Base-by-base conservation (phyloP, 1,140 invertebrate genomes). In the Melanaphis sacchari region DNA sequence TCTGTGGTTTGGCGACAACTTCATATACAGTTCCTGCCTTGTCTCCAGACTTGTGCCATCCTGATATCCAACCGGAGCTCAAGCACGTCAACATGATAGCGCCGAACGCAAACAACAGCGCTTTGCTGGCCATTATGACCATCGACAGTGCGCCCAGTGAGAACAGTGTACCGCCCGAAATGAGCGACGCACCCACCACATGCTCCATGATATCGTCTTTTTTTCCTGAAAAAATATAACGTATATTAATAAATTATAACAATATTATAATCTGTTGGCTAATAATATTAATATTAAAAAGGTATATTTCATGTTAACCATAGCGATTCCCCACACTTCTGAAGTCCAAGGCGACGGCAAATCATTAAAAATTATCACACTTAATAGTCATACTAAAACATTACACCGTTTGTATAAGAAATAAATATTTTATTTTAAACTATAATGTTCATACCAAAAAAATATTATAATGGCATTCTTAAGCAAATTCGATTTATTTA, bases 21-120 rank as follows among this genome's bases (percentile, higher is more conserved):
- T 98, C 97, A 94, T 98, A 98, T 0, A 97, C 97, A 1, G 97
- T 97, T n/a, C 97, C 97, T 41, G 90, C 36, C 36, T 97, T 97
- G 2, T n/a, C 36, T 40, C 54, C 52, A 41, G 96, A 96, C 36
- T 87, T 38, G n/a, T 54, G 89, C 36, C 2, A 6, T 24, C 97
- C 96, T 15, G 96, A 22, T 24, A 40, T 88, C 87, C 84, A 91
- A 6, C 91, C 59, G 5, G 89, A 96, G 94, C 97, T 98, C 24
- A 94, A 18, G 31, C 36, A 59, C 46, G 97, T 96, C 76, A 98
- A 96, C 4, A 97, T 97, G 2, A 98, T 95, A 0, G 97, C 97
- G 96, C 98, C 97, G 40, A 98, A 94, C 22, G 97, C 97, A 0
- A 97, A 97, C 97, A 98, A 97, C 22, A 98, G 94, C 2, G 97